These are phyloP conservation scores for Corythoichthys intestinalis DNA, from an alignment of 2,113 vertebrate species.

Conservation along the genomic window DNA sequence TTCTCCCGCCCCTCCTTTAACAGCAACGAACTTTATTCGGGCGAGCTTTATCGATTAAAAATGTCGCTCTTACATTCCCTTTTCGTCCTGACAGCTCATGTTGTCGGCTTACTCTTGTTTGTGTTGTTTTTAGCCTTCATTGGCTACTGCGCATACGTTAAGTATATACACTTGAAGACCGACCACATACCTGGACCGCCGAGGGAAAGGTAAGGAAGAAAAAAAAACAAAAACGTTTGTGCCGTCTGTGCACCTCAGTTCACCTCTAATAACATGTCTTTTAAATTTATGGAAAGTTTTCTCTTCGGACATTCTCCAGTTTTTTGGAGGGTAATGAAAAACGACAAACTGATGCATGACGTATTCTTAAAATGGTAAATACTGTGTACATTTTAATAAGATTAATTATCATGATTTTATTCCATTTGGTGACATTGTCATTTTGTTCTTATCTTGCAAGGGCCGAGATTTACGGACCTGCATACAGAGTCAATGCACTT, in stretches of 20 bases:
- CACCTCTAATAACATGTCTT: neutral
- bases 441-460: slow-evolving; percentile 23
- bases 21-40: neutral
- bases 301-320: slow-evolving; percentile 43
- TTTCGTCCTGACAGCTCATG: neutral
- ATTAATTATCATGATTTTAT: neutral
- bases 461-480: slow-evolving; percentile 53
- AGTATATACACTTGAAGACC: slow-evolving; percentile 5
- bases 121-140: neutral
- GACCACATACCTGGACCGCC: slow-evolving; percentile 17
- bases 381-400: neutral
- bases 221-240: neutral
- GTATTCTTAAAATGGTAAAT: slow-evolving; percentile 56
- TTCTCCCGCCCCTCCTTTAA: neutral
- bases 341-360: slow-evolving; percentile 11
- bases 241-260: neutral
- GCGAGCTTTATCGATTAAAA: neutral
- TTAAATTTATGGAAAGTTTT: slow-evolving; percentile 40
- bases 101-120: neutral
- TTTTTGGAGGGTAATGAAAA: neutral
- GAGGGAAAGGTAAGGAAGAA: slow-evolving; percentile 1
- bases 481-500: slow-evolving; percentile 51
- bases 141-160: slow-evolving; percentile 1
- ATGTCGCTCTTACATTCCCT: neutral
- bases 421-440: neutral